Percentiles rank a stretch among this genome's conserved stretches.
Evolutionary conservation across 2,888 invertebrate genomes (phyloP).

Genomic region (Emmelina monodactyla): DNA sequence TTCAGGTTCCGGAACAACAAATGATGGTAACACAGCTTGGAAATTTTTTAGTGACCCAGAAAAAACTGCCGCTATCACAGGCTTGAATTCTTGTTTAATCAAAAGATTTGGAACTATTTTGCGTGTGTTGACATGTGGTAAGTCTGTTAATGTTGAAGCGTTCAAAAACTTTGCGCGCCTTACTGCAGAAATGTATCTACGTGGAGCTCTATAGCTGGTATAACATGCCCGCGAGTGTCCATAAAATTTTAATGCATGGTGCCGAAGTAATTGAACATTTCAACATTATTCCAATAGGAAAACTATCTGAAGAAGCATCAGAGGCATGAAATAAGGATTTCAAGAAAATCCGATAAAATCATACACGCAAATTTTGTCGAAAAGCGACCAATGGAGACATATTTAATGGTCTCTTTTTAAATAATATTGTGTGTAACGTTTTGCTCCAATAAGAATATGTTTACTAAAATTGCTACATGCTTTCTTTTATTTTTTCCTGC

Average conservation of each 20-base stretch:
- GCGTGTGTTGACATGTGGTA: conserved; percentile 1
- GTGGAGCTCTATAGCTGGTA: conserved; percentile 1
- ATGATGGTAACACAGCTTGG: conserved; percentile 3
- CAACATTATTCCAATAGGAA: conserved; percentile 19
- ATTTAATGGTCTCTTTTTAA: too few relatives aligned
- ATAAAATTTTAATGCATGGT: conserved; percentile 14
- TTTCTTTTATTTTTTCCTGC: neutral
- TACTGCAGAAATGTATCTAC: conserved; percentile 1
- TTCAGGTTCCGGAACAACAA: conserved; percentile 1
- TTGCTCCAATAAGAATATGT: too few relatives aligned
- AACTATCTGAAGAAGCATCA: conserved; percentile 21
- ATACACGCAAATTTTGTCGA: conserved; percentile 17
- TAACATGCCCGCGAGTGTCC: neutral
- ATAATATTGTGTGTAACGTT: too few relatives aligned
- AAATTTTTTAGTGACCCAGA: neutral
- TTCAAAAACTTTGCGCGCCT: conserved; percentile 1
- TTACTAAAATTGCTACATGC: too few relatives aligned
- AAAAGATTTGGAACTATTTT: conserved; percentile 1
- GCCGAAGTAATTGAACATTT: conserved; percentile 4
- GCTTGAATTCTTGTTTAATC: neutral
- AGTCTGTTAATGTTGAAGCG: neutral
- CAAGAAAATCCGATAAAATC: conserved; percentile 16
- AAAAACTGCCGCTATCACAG: neutral
- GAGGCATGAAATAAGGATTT: conserved; percentile 18
- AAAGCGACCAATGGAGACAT: conserved; percentile 13